Evolutionary conservation across 1,140 invertebrate genomes (phyloP).

Genomic region (Cotesia chilonis): DNA sequence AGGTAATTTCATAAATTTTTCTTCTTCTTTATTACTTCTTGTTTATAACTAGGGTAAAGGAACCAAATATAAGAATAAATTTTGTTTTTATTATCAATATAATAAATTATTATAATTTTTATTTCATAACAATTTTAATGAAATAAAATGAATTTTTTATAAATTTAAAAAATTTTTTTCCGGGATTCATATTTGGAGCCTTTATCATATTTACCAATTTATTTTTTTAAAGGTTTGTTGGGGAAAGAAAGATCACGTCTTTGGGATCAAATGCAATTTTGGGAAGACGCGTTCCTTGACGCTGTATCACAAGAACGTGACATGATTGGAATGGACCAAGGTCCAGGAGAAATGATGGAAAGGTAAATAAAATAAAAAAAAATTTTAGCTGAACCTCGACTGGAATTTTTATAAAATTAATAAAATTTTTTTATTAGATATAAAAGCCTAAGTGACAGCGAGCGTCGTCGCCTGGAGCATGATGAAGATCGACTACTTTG

Average conservation of each 20-base stretch:
- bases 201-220: background rate
- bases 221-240: conserved; percentile 53
- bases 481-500: conserved; percentile 97
- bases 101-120: too few relatives aligned
- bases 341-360: conserved; percentile 99
- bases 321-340: conserved; percentile 99
- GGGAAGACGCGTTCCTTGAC: conserved; percentile 99
- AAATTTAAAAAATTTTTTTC: too few relatives aligned
- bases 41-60: background rate
- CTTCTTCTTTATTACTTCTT: background rate
- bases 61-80: too few relatives aligned
- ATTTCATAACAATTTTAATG: too few relatives aligned
- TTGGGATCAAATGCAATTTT: conserved; percentile 99
- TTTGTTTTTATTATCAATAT: too few relatives aligned
- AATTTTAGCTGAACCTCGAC: background rate
- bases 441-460: conserved; percentile 90
- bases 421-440: conserved; percentile 69
- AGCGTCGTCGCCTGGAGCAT: conserved; percentile 94
- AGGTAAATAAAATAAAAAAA: conserved; percentile 65
- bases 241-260: conserved; percentile 83
- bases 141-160: too few relatives aligned
- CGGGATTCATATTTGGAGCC: too few relatives aligned
- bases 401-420: background rate
- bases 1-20: conserved; percentile 64
- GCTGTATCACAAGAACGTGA: conserved; percentile 98